Evolutionary conservation across 2,888 invertebrate genomes (phyloP).

Genomic region (Cheilosia vernalis): DNA sequence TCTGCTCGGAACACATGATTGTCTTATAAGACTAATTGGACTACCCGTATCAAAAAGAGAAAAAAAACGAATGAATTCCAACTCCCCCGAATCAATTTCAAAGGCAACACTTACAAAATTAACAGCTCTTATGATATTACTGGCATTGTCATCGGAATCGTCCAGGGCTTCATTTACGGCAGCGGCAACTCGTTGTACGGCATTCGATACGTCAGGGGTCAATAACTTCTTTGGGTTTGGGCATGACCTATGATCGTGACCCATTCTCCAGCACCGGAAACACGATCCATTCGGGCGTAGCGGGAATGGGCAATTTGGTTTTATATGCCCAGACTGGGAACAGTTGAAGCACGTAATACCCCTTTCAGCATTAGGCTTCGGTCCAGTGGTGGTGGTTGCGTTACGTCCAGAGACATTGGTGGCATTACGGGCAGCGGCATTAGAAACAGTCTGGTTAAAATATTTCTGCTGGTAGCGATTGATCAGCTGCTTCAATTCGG

Average conservation of each 20-base stretch:
- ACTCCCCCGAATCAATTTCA: slow-evolving; percentile 4
- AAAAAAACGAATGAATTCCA: not conserved
- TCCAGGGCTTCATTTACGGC: not conserved
- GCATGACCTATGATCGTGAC: slow-evolving; percentile 27
- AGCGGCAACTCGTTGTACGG: slow-evolving; percentile 1
- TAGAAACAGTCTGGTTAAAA: not conserved
- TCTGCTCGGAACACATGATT: not conserved
- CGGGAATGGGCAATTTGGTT: slow-evolving; percentile 3
- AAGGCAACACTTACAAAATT: not conserved
- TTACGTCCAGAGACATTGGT: slow-evolving; percentile 3
- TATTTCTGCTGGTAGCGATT: slow-evolving; percentile 31
- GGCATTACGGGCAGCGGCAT: not conserved
- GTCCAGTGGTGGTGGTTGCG: not conserved
- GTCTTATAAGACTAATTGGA: not conserved
- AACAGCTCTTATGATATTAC: not conserved
- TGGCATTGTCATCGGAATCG: not conserved
- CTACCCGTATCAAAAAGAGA: not conserved
- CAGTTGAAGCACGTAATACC: slow-evolving; percentile 10
- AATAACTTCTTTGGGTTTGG: slow-evolving; percentile 8
- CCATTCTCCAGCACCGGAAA: slow-evolving; percentile 52
- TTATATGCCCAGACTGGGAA: slow-evolving; percentile 33
- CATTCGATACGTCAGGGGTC: not conserved
- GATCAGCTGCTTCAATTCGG: slow-evolving; percentile 19
- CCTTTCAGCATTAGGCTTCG: not conserved
- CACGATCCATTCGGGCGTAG: slow-evolving; percentile 21